Evolutionary conservation across 2,113 vertebrate species (phyloP), one percentile per base, ranked within the genome.

Genomic region (Clupea harengus): DNA sequence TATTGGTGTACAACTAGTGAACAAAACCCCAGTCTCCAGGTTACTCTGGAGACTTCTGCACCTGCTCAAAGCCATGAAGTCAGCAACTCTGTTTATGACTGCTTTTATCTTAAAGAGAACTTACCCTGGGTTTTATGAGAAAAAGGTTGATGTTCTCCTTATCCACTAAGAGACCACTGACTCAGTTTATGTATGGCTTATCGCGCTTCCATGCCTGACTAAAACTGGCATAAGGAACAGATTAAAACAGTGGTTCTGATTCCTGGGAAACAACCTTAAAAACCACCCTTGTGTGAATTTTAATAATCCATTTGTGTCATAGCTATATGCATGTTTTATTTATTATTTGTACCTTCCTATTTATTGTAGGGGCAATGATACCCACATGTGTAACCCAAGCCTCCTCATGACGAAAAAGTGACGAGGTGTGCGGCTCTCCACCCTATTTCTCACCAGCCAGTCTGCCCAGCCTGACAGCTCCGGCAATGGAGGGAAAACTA

Each of bases 401-500:
- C 28, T 52, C 22, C 81, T 57, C 57, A 85, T 90, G 86, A 89
- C 75, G 87, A 80, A 11, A 46, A 83, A 54, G 81, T 88, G 89
- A 86, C 81, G 82, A 82, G 83, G 85, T 64, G 72, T 25, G 83
- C 82, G 20, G 52, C 57, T 88, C 81, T 86, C 78, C 28, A 81
- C 88, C 75, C 85, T 86, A 88, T 85, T 85, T 84, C 85, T 89
- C 87, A 32, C 78, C 81, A 45, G 64, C 25, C 45, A 8, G 64
- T 50, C 81, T 86, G 86, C 85, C 50, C 67, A 84, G 52, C 67
- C 64, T 88, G 67, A 82, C 82, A 84, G 88, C 89, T 88, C 85
- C 86, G 86, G 87, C 84, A 87, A 89, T 90, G 90, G 86, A 91
- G 92, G 91, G 91, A 85, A 87, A 86, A 81, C 94, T 94, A 94